These are phyloP conservation scores for Cetonia aurata DNA, from an alignment of 2,888 invertebrate genomes.

Conservation along the genomic window DNA sequence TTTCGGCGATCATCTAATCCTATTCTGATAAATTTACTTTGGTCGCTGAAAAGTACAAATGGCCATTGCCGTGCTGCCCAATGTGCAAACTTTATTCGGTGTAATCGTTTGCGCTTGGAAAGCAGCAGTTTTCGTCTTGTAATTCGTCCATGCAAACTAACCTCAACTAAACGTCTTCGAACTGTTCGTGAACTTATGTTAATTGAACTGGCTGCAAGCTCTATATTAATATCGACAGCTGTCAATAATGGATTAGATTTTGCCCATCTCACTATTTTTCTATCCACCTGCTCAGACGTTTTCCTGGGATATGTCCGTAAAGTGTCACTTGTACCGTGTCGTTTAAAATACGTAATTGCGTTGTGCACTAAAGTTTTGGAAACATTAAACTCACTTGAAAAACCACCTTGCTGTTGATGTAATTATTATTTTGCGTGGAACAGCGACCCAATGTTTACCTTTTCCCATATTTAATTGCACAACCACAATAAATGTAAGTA, in stretches of 20 bases:
- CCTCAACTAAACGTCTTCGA: too few relatives aligned
- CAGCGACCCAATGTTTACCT: background rate
- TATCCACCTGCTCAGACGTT: conserved; percentile 10
- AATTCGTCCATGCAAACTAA: too few relatives aligned
- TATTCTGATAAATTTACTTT: conserved; percentile 4
- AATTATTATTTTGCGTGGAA: conserved; percentile 5
- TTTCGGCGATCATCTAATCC: background rate
- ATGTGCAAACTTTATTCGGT: too few relatives aligned
- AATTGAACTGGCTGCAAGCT: too few relatives aligned
- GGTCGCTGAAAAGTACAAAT: conserved; percentile 11
- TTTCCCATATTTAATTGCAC: too few relatives aligned
- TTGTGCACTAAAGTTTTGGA: conserved; percentile 11
- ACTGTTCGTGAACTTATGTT: too few relatives aligned
- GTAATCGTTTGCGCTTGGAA: too few relatives aligned
- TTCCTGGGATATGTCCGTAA: too few relatives aligned
- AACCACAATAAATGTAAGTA: conserved; percentile 6
- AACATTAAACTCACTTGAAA: conserved; percentile 6
- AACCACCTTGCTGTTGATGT: background rate
- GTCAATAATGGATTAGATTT: conserved; percentile 1
- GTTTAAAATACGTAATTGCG: conserved; percentile 1
- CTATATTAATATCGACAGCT: too few relatives aligned
- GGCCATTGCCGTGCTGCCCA: background rate
- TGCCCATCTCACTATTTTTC: conserved; percentile 10
- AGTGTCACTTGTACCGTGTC: background rate
- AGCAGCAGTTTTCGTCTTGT: too few relatives aligned